Base-by-base conservation (phyloP, 1,140 invertebrate genomes). In the Brachionus calyciflorus region DNA sequence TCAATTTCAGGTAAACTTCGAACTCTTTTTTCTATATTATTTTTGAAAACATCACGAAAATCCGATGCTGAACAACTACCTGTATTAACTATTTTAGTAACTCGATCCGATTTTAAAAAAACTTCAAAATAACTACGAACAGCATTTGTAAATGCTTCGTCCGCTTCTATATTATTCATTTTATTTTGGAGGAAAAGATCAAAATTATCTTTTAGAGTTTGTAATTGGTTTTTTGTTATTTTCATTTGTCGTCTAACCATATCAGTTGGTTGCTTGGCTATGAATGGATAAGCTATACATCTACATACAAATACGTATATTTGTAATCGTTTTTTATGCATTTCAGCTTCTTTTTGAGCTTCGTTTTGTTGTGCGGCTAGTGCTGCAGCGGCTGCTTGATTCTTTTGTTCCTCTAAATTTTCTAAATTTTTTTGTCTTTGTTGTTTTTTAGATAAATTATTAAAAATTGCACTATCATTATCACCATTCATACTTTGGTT, bases 61-160 rank as follows among this genome's bases (percentile, higher is more conserved):
- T 99, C 97, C 86, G 96, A 91, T 81, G 94, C 92, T 30, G 94
- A 96, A 86, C 95, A 98, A 78, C 93, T 96, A 57, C 96, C 96
- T 77, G 93, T 93, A 80, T 92, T 90, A 21, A 99, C 96, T 91
- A 99, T 96, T 85, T 92, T 92, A 33, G 91, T 87, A 40, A 98
- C 92, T 79, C 96, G 87, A 81, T 99, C 96, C 53, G 94, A 97
- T 84, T 94, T 94, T 2, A 99, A 87, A 87, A 99, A 99, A 46
- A 97, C 93, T 83, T 99, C 96, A 83, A 90, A 91, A 87, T 98
- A 99, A 81, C 91, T 94, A 84, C 98, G 93, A 41, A 99, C 93
- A 21, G 96, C 95, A 86, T 98, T 98, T 84, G 94, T 95, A 83
- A 99, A 99, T 70, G 96, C 96, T 86, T 99, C 96, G 85, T 99